Conservation (phyloP, 2,113 vertebrate species). For the Rissa tridactyla region DNA sequence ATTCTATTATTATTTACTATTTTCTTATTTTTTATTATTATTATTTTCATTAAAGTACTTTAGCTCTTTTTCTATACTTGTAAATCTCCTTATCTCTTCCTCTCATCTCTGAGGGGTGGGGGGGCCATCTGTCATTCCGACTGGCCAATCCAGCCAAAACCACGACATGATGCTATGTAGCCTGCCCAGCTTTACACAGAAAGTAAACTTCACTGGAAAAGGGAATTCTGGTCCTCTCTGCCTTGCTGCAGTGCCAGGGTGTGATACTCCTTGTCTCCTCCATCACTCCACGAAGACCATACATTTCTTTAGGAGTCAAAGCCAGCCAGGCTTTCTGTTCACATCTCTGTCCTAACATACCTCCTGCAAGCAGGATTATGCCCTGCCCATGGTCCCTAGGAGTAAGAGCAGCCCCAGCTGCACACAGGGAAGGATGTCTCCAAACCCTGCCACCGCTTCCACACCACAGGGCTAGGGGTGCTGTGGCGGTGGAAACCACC, state of each 20-base stretch:
- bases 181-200: neutral
- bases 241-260: neutral
- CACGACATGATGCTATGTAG: too few species aligned
- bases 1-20: too few species aligned
- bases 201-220: neutral
- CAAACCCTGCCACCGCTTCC: neutral
- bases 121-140: too few species aligned
- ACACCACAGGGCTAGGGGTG: fast-evolving
- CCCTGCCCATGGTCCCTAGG: too few species aligned
- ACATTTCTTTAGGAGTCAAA: neutral
- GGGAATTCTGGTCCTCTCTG: neutral
- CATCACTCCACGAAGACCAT: neutral
- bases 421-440: neutral
- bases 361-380: neutral
- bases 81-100: too few species aligned
- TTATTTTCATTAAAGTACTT: too few species aligned
- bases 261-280: neutral
- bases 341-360: neutral
- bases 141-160: too few species aligned
- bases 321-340: neutral
- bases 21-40: too few species aligned
- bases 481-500: neutral
- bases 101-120: too few species aligned
- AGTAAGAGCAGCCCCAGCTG: neutral
- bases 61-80: too few species aligned